These are phyloP conservation scores for Podiceps cristatus DNA, from an alignment of 2,113 vertebrate species.

Conservation along the genomic window DNA sequence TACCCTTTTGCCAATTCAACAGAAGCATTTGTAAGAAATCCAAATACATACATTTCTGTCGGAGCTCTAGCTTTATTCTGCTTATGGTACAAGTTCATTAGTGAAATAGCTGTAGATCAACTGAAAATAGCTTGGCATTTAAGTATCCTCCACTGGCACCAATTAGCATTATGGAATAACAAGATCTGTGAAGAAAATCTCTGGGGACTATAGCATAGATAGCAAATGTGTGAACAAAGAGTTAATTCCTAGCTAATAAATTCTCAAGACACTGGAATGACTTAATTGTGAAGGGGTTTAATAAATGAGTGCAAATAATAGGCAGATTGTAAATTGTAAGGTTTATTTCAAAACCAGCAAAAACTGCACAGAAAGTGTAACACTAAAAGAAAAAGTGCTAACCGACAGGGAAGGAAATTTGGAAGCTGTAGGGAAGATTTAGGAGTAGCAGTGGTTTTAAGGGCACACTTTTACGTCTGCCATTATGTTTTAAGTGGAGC, in stretches of 20 bases:
- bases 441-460: constrained; percentile 11
- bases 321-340: constrained; percentile 2
- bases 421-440: constrained; percentile 42
- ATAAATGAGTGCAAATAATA: constrained; percentile 27
- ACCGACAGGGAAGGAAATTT: constrained; percentile 6
- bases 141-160: neutral
- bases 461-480: neutral
- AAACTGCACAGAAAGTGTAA: neutral
- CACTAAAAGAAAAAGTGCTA: neutral
- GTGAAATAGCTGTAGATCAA: constrained; percentile 40
- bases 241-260: constrained; percentile 55
- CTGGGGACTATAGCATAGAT: neutral
- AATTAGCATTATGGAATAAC: constrained; percentile 47
- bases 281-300: constrained; percentile 35
- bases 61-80: neutral
- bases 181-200: neutral
- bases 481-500: constrained; percentile 11
- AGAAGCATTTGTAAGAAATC: constrained; percentile 54
- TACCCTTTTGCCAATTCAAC: constrained; percentile 36
- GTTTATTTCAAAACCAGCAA: constrained; percentile 20
- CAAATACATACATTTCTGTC: constrained; percentile 14
- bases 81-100: constrained; percentile 39
- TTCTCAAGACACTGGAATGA: constrained; percentile 10
- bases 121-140: constrained; percentile 60
- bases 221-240: constrained; percentile 23